These are phyloP conservation scores for Sweltsa coloradensis DNA, from an alignment of 1,140 invertebrate species.

Conservation along the genomic window DNA sequence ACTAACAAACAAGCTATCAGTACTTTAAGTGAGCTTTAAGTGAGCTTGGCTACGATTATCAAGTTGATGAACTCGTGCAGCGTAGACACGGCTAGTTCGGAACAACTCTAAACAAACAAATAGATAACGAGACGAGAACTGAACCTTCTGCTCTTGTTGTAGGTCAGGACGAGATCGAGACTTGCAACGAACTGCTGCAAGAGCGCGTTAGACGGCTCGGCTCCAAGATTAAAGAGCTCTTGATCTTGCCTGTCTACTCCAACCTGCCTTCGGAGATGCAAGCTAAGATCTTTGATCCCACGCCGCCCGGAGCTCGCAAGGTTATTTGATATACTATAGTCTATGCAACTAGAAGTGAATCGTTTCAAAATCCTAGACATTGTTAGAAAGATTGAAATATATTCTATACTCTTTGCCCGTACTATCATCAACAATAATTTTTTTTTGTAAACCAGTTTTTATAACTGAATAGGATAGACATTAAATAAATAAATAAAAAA, in stretches of 20 bases:
- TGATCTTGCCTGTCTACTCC: constrained; percentile 95
- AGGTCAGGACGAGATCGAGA: constrained; percentile 87
- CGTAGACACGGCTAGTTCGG: no score
- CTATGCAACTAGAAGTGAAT: no score
- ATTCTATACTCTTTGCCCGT: no score
- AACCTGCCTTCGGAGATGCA: constrained; percentile 98
- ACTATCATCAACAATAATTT: constrained; percentile 6
- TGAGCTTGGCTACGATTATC: no score
- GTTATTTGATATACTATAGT: constrained; percentile 27
- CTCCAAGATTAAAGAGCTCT: constrained; percentile 82
- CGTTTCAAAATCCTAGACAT: no score
- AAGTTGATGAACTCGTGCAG: no score
- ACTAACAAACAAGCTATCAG: no score
- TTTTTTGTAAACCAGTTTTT: constrained; percentile 2
- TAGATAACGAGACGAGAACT: no score
- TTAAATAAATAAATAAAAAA: constrained; percentile 1
- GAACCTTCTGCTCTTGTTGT: no score
- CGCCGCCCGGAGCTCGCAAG: constrained; percentile 89
- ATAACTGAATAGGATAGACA: not conserved
- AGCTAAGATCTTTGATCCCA: constrained; percentile 94
- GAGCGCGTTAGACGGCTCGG: constrained; percentile 84
- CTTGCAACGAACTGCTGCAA: constrained; percentile 83
- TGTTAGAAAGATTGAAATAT: no score
- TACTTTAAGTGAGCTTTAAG: no score
- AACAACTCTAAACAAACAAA: no score